These are phyloP conservation scores for Meliscaeva auricollis DNA, from an alignment of 2,888 invertebrate genomes.

Conservation along the genomic window DNA sequence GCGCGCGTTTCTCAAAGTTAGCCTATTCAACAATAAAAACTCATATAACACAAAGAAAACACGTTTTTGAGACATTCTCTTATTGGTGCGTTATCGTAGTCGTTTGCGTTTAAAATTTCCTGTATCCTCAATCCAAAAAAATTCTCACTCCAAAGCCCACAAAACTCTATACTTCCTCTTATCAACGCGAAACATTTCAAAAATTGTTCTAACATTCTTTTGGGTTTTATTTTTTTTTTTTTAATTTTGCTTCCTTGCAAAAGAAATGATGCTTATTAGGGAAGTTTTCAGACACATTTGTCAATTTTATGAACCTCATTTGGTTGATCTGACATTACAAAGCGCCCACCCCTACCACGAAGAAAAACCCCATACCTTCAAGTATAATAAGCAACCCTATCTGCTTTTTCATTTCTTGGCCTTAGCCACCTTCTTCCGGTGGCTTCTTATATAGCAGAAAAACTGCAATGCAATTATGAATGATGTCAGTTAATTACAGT, in stretches of 20 bases:
- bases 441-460: slow-evolving; percentile 4
- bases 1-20: too few species aligned
- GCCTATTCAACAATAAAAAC: too few species aligned
- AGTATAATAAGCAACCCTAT: neutral
- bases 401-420: neutral
- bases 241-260: neutral
- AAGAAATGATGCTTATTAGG: slow-evolving; percentile 49
- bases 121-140: too few species aligned
- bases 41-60: too few species aligned
- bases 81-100: too few species aligned
- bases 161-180: slow-evolving; percentile 13
- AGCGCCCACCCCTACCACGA: neutral
- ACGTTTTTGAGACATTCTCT: too few species aligned
- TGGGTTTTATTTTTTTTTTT: neutral
- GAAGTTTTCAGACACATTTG: slow-evolving; percentile 75
- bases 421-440: neutral
- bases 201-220: slow-evolving; percentile 36
- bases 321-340: slow-evolving; percentile 67
- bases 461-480: slow-evolving; percentile 74
- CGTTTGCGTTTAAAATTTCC: too few species aligned
- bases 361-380: neutral
- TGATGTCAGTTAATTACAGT: slow-evolving; percentile 75
- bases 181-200: slow-evolving; percentile 49
- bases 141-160: neutral
- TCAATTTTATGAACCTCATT: slow-evolving; percentile 75